These are phyloP conservation scores for Pachypeltis micranthus DNA, from an alignment of 1,140 invertebrate genomes.

Conservation along the genomic window DNA sequence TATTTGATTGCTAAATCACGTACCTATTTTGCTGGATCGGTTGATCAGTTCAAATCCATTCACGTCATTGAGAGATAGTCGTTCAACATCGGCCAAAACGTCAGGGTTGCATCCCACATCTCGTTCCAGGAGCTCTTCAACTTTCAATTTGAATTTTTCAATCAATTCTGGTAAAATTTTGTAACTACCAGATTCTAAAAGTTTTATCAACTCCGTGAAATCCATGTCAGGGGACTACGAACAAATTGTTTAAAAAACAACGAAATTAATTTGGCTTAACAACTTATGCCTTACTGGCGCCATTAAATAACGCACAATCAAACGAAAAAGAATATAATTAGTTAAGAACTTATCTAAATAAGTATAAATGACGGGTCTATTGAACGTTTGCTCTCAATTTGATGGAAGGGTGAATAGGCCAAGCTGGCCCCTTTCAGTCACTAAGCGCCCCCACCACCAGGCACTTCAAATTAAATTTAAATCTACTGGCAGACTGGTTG, in stretches of 20 bases:
- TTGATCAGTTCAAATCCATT: slow-evolving; percentile 30
- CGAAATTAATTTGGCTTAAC: neutral
- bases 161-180: slow-evolving; percentile 39
- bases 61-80: slow-evolving; percentile 23
- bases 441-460: too few species aligned
- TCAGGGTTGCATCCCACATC: slow-evolving; percentile 50
- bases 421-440: too few species aligned
- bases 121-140: slow-evolving; percentile 40
- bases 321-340: slow-evolving; percentile 1
- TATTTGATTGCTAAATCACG: slow-evolving; percentile 21
- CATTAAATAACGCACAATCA: too few species aligned
- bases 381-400: too few species aligned
- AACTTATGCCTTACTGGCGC: too few species aligned
- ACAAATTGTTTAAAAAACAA: too few species aligned
- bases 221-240: slow-evolving; percentile 49
- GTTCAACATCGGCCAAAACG: slow-evolving; percentile 42
- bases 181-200: slow-evolving; percentile 43
- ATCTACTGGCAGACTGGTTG: too few species aligned
- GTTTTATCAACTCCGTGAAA: slow-evolving; percentile 40
- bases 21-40: slow-evolving; percentile 37
- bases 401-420: too few species aligned
- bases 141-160: slow-evolving; percentile 40
- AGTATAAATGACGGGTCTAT: too few species aligned
- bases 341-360: too few species aligned
- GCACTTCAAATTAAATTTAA: too few species aligned